Base-by-base conservation (phyloP, 1,140 invertebrate genomes). In the Cryptotermes secundus region DNA sequence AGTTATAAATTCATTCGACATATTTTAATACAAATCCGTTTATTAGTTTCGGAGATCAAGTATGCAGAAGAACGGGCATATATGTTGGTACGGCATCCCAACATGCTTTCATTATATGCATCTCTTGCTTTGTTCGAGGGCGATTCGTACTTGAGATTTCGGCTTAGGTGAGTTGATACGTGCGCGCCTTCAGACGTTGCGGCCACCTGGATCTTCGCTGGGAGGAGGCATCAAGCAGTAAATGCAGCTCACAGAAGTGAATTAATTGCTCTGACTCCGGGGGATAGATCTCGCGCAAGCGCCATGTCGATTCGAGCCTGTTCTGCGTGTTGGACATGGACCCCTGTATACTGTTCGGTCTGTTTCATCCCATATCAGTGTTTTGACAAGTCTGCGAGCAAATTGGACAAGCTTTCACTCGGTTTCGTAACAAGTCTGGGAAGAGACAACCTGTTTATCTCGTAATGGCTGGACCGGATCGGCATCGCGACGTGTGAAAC, bases 391-490 rank as follows among this genome's bases (percentile, higher is more conserved):
- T 31, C n/a, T 59, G 53, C 4, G 59, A 72, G 59, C 59, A 72
- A 72, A 72, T 72, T 72, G 59, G 59, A 72, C 59, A 72, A 72
- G n/a, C 59, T 72, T 72, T 72, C 59, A 72, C 59, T 31, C 2
- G 26, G n/a, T 72, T 72, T 72, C 26, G 59, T 72, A 72, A 72
- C 59, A 72, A 16, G 59, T 72, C 59, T 72, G 59, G 59, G 59
- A 72, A 72, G 59, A 72, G n/a, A 72, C 59, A 31, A 14, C n/a
- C 59, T 72, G 59, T 72, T 72, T 31, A n/a, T 31, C 26, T 72
- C 59, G 53, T 59, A 59, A 59, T 59, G 26, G 22, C 19, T n/a
- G 59, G 59, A 31, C 59, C 26, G n/a, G 59, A n/a, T 72, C 14
- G 12, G 9, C 1, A 72, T 31, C 59, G 3, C 59, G 59, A 72